A percentile compares a stretch with the other conserved stretches of the same genome.
These are phyloP conservation scores for Puma concolor DNA, from an alignment of 2,113 vertebrate species.

Conservation along the genomic window DNA sequence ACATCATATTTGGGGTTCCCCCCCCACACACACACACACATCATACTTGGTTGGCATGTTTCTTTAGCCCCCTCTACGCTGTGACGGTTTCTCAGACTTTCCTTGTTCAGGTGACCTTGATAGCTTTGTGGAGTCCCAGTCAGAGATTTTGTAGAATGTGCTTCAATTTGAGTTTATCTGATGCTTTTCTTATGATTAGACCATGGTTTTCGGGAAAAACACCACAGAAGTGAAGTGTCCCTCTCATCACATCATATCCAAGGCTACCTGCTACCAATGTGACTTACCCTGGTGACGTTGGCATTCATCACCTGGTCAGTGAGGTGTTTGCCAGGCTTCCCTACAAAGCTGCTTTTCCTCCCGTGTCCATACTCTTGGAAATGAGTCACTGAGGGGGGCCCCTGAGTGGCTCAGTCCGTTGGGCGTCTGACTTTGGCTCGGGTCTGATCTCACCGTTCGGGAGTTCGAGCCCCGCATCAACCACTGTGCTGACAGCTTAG, in stretches of 20 bases:
- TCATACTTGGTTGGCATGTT: no score
- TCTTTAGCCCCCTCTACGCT: not conserved
- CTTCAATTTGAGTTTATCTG: not conserved
- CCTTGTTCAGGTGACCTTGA: not conserved
- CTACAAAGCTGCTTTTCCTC: not conserved
- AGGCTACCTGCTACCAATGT: no score
- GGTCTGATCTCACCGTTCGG: no score
- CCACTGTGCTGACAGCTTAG: no score
- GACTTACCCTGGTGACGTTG: not conserved
- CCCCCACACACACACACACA: no score
- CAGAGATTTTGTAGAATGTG: not conserved
- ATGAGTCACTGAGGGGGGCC: not conserved
- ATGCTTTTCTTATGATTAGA: not conserved
- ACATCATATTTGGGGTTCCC: not conserved
- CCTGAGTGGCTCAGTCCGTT: no score
- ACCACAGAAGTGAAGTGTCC: not conserved
- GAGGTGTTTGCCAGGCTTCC: not conserved
- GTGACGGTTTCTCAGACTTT: not conserved
- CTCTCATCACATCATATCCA: not conserved
- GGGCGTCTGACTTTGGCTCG: no score
- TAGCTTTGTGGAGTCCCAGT: not conserved
- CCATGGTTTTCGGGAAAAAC: not conserved
- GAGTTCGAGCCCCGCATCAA: no score
- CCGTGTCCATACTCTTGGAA: fast-evolving
- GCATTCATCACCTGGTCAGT: not conserved